Conservation (phyloP, 2,797 vertebrate species). For the Diplodus puntazzo region DNA sequence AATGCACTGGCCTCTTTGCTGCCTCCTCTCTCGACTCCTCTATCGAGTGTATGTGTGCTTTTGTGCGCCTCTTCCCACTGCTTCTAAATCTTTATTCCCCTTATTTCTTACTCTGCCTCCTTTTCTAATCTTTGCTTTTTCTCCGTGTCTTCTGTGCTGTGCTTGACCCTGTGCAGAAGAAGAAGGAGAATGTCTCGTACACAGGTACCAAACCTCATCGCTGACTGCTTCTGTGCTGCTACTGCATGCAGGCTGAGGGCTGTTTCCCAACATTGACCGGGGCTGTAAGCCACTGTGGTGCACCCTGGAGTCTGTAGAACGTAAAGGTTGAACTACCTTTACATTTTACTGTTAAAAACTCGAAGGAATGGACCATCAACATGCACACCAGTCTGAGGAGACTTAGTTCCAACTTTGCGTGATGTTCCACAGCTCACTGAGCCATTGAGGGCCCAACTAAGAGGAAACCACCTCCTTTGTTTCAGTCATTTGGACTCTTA, state of each 20-base stretch:
- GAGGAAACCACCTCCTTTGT: no score
- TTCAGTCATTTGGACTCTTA: no score
- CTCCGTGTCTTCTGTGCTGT: constrained; percentile 62
- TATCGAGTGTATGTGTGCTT: constrained; percentile 41
- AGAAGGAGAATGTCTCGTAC: constrained; percentile 89
- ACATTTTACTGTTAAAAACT: neutral
- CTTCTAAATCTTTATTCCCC: constrained; percentile 67
- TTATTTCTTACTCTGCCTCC: constrained; percentile 53
- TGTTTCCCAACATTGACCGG: neutral
- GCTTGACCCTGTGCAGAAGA: constrained; percentile 78
- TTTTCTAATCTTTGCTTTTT: constrained; percentile 67
- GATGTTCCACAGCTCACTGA: no score
- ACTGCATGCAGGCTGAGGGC: neutral
- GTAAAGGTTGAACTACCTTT: neutral
- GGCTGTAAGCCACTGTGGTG: neutral
- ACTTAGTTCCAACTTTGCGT: no score
- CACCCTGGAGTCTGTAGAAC: neutral
- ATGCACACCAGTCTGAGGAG: no score
- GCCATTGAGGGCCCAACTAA: no score
- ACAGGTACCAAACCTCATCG: constrained; percentile 80
- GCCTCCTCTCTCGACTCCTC: constrained; percentile 79
- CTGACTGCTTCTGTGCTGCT: constrained; percentile 26
- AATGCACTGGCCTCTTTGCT: constrained; percentile 74
- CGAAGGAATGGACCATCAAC: neutral
- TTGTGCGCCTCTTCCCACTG: constrained; percentile 58